A percentile compares a stretch with the other conserved stretches of the same genome.
Evolutionary conservation across 2,888 invertebrate genomes (phyloP).

Genomic region (Cinara cedri): DNA sequence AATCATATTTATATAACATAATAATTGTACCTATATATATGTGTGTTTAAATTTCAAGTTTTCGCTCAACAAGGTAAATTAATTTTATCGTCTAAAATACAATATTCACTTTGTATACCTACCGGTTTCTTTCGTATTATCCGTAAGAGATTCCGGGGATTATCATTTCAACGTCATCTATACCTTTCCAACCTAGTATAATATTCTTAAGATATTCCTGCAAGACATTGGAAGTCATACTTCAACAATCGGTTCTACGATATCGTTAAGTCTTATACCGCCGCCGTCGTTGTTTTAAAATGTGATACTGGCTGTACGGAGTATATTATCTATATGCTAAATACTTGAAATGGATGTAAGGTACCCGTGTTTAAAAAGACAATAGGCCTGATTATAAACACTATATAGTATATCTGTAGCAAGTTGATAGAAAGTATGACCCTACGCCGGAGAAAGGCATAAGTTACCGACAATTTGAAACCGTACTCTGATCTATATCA

Average conservation of each 20-base stretch:
- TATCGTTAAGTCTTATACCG: neutral
- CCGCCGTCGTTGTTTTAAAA: conserved; percentile 17
- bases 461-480: conserved; percentile 41
- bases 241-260: conserved; percentile 13
- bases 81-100: no score
- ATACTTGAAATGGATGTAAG: neutral
- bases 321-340: conserved; percentile 2
- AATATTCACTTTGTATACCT: no score
- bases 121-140: no score
- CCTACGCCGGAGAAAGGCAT: conserved; percentile 48
- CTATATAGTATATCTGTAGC: neutral
- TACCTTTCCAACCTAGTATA: no score
- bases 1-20: no score
- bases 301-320: neutral
- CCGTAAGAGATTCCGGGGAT: no score
- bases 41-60: no score
- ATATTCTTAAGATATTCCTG: no score
- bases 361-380: conserved; percentile 45
- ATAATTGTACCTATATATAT: no score
- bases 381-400: conserved; percentile 45
- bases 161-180: no score
- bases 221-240: conserved; percentile 22
- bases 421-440: conserved; percentile 51
- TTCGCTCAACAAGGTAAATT: no score
- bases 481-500: conserved; percentile 41